Percentiles rank a stretch among this genome's conserved stretches.
phyloP scores from a whole-genome alignment of 2,888 invertebrate genomes.

The Salticus scenicus region DNA sequence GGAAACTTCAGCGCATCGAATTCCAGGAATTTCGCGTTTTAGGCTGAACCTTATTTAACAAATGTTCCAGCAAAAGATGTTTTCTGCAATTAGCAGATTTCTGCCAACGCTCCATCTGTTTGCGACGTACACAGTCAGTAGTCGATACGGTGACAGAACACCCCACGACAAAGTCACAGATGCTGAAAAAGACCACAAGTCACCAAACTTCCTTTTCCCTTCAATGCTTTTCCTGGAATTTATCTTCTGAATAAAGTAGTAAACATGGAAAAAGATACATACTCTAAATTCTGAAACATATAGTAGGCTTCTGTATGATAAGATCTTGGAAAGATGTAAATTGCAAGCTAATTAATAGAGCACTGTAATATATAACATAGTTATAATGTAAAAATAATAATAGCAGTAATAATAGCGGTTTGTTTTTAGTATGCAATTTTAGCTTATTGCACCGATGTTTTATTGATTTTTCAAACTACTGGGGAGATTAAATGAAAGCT shows the following conservation, averaged over 20 bases:
- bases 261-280: neutral
- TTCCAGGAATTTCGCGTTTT: neutral
- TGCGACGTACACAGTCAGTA: neutral
- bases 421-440: no score
- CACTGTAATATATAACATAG: no score
- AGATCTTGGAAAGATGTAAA: neutral
- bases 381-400: no score
- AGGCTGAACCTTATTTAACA: neutral
- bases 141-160: slow-evolving; percentile 12
- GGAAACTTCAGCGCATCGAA: no score
- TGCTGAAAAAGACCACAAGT: neutral
- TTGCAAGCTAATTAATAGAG: neutral
- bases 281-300: neutral
- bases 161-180: slow-evolving; percentile 11
- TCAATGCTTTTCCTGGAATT: neutral
- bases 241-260: neutral
- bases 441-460: no score
- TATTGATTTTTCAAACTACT: no score
- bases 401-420: no score
- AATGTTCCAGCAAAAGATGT: neutral
- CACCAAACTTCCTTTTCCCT: neutral
- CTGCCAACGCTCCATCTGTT: neutral
- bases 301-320: neutral
- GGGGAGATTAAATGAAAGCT: no score
- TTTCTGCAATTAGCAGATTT: neutral